Base-by-base conservation (phyloP, 2,113 vertebrate species). In the Gallinago jamesoni region DNA sequence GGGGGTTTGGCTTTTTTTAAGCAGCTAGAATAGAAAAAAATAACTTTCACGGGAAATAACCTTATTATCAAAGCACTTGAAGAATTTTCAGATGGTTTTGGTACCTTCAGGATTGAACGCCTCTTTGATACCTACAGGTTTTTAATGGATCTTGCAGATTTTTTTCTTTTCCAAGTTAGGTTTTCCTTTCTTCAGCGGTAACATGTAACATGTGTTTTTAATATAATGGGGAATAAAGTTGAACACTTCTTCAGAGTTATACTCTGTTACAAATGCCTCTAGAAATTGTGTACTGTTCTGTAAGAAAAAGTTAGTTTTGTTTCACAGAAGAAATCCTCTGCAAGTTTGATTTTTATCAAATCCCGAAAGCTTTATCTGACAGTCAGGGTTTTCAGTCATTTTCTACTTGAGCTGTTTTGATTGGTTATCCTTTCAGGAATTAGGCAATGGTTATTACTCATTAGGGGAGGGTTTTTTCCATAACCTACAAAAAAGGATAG, bases 191-290 rank as follows among this genome's bases (percentile, higher is more conserved):
- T 64, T 53, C 28, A 69, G 66, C 72, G 55, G 56, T 31, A 57
- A 43, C 93, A 94, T 79, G 56, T 31, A 57, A 43, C 93, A 94
- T 79, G 55, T 95, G 93, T 43, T 93, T 94, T 87, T 76, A 60
- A 94, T 94, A 69, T 23, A 53, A 55, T 1, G 56, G 75, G 67
- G 77, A 94, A 81, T 37, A 55, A 78, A 89, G 48, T 50, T 91
- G 87, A 93, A 74, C 72, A 33, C 55, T 85, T 45, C 81, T 97
- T 96, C 74, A 79, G 76, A 89, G 67, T 45, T 83, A 6, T 76
- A 33, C 15, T 70, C 62, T 18, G 2, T 84, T 72, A 55, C 83
- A 76, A 53, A 83, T 93, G 87, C 10, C 33, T 48, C 84, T 70
- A 84, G 75, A 90, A 84, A 76, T 78, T 53, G 90, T 89, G 68